Conservation (phyloP, 2,888 invertebrate genomes). For the Sarcophaga variegata region DNA sequence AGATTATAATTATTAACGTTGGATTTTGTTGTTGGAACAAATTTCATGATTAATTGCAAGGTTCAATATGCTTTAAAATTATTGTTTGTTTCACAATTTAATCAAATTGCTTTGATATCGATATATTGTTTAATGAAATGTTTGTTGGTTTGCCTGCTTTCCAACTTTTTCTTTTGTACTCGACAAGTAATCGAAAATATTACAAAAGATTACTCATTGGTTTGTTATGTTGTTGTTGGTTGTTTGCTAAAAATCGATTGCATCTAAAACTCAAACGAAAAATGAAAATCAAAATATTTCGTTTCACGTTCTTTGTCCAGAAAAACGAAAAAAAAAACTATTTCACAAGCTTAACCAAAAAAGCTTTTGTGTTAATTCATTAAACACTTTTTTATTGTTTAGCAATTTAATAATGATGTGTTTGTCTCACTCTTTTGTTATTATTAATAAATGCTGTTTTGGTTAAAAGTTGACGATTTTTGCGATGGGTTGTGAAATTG, state of each 20-base stretch:
- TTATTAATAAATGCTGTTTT: conserved; percentile 31
- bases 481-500: conserved; percentile 66
- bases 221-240: neutral
- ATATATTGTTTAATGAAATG: conserved; percentile 2
- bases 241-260: conserved; percentile 66
- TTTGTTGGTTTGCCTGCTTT: conserved; percentile 42
- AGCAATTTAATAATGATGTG: conserved; percentile 39
- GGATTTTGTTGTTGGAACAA: conserved; percentile 79
- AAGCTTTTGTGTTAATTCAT: conserved; percentile 49
- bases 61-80: conserved; percentile 50
- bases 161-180: conserved; percentile 35
- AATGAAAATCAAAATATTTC: conserved; percentile 58
- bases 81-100: conserved; percentile 53
- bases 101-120: conserved; percentile 37
- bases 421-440: conserved; percentile 41
- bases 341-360: conserved; percentile 60
- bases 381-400: conserved; percentile 42
- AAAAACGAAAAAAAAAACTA: conserved; percentile 34
- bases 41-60: conserved; percentile 81
- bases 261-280: conserved; percentile 50
- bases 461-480: conserved; percentile 46
- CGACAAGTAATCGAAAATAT: conserved; percentile 42
- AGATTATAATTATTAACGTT: conserved; percentile 69
- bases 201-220: conserved; percentile 58
- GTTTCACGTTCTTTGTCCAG: conserved; percentile 45